A percentile compares a stretch with the other conserved stretches of the same genome.
These are phyloP conservation scores for Ophthalmotilapia sp. DNA, from an alignment of 2,113 vertebrate species.

Conservation along the genomic window DNA sequence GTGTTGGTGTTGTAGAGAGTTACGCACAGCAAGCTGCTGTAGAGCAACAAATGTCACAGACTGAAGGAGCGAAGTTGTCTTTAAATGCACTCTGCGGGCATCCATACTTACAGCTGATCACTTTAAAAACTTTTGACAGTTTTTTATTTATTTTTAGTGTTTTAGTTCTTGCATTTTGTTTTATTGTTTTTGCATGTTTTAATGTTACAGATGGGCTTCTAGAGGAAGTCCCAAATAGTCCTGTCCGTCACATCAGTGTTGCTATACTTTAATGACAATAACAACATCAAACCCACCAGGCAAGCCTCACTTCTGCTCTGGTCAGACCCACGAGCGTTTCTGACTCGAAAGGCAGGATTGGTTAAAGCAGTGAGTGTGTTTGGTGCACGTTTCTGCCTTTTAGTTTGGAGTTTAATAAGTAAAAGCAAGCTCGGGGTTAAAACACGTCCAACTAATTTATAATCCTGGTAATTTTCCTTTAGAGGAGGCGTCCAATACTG, in stretches of 20 bases:
- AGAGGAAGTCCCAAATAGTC: neutral
- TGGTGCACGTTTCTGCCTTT: neutral
- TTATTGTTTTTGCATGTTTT: neutral
- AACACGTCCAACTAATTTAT: neutral
- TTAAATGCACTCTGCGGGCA: neutral
- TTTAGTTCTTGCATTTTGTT: neutral
- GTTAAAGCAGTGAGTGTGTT: neutral
- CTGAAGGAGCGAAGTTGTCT: neutral
- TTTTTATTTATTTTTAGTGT: neutral
- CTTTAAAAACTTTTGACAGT: neutral
- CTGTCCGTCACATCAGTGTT: neutral
- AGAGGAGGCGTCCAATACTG: neutral
- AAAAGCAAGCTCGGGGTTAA: neutral
- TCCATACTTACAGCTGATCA: neutral
- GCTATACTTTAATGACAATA: neutral
- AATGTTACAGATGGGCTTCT: neutral
- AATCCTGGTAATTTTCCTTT: neutral
- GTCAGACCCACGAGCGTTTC: neutral
- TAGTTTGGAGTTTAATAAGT: neutral
- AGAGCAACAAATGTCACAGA: neutral
- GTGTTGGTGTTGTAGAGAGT: neutral
- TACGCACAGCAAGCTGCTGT: neutral
- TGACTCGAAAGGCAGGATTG: neutral
- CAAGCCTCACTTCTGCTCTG: neutral
- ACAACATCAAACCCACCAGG: fast-evolving